phyloP scores from a whole-genome alignment of 2,113 vertebrate genomes.

The Spizaetus ornatus region DNA sequence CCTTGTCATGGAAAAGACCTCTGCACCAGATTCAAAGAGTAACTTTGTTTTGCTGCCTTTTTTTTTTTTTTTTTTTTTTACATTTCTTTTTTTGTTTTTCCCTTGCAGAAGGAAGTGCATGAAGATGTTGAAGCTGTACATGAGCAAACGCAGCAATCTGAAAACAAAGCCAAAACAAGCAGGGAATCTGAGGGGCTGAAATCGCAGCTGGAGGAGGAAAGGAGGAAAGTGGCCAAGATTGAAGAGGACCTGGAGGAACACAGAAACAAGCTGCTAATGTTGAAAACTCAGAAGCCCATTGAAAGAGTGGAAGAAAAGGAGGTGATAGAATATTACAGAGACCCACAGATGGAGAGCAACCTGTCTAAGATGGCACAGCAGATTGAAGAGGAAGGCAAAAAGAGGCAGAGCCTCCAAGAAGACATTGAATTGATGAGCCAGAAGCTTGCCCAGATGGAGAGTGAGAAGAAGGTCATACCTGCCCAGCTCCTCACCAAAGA shows the following conservation, averaged over 20 bases:
- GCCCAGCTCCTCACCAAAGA: conserved; percentile 91
- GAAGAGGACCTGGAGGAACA: conserved; percentile 77
- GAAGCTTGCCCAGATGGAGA: conserved; percentile 77
- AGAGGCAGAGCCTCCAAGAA: conserved; percentile 69
- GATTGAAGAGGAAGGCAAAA: conserved; percentile 76
- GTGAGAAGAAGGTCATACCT: conserved; percentile 64
- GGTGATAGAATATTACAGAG: conserved; percentile 87
- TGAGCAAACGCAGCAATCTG: conserved; percentile 69
- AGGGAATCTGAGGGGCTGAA: conserved; percentile 69
- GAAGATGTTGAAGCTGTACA: conserved; percentile 68
- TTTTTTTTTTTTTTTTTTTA: background rate
- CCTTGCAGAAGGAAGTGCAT: conserved; percentile 81
- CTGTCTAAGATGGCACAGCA: conserved; percentile 67
- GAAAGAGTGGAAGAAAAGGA: conserved; percentile 92
- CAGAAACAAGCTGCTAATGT: conserved; percentile 77
- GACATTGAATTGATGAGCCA: conserved; percentile 75
- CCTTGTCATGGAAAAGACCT: background rate
- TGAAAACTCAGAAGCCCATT: conserved; percentile 85
- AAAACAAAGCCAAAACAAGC: conserved; percentile 53
- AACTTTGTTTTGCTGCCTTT: background rate
- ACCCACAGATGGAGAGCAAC: conserved; percentile 83
- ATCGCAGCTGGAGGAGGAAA: conserved; percentile 81
- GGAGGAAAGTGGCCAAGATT: conserved; percentile 65
- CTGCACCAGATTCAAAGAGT: background rate
- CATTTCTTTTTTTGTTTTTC: background rate